A percentile compares a stretch with the other conserved stretches of the same genome.
Evolutionary conservation across 2,888 invertebrate genomes (phyloP).

Genomic region (Scaptomyza cyrtandrae): DNA sequence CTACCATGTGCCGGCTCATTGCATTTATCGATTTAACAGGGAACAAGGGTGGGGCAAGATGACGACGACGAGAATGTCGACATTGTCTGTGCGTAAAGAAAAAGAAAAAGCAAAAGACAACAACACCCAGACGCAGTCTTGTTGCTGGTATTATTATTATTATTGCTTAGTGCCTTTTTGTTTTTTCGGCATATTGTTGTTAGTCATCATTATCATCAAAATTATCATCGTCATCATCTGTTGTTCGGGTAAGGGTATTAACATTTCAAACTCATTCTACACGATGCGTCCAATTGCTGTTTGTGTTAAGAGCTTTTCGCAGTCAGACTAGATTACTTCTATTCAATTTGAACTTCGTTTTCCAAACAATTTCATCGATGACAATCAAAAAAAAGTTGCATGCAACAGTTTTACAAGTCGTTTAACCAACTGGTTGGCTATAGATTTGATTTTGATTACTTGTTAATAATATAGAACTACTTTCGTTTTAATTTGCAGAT

Average conservation of each 20-base stretch:
- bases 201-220: slow-evolving; percentile 55
- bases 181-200: slow-evolving; percentile 60
- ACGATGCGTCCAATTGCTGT: slow-evolving; percentile 46
- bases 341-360: not conserved
- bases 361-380: not conserved
- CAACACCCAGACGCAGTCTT: slow-evolving; percentile 43
- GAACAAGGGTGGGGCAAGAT: slow-evolving; percentile 5
- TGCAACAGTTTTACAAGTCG: not conserved
- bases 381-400: not conserved
- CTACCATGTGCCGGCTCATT: slow-evolving; percentile 59
- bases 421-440: not conserved
- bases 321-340: slow-evolving; percentile 5
- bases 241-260: slow-evolving; percentile 45
- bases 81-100: slow-evolving; percentile 57
- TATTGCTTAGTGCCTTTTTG: slow-evolving; percentile 27
- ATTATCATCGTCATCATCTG: slow-evolving; percentile 28
- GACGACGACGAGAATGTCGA: slow-evolving; percentile 43
- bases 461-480: not conserved
- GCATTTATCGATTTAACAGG: slow-evolving; percentile 75
- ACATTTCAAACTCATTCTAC: slow-evolving; percentile 52
- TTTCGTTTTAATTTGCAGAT: slow-evolving; percentile 52
- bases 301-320: slow-evolving; percentile 39
- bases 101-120: slow-evolving; percentile 32
- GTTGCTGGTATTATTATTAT: slow-evolving; percentile 29
- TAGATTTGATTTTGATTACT: not conserved